phyloP scores from a whole-genome alignment of 2,797 vertebrate genomes.

The Spheniscus humboldti region DNA sequence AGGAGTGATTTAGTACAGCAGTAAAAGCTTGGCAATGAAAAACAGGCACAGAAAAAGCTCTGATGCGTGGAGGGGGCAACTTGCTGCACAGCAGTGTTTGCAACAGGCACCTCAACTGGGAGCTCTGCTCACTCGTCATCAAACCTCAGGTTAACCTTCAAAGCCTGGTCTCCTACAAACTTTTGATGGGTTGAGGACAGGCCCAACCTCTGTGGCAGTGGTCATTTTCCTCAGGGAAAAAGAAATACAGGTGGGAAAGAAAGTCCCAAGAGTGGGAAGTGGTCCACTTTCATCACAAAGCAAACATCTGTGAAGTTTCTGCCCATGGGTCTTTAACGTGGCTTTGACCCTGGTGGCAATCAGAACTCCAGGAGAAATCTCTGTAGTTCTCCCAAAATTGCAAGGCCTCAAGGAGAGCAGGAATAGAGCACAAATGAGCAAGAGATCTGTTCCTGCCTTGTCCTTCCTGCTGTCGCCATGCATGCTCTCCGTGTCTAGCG shows the following conservation, averaged over 20 bases:
- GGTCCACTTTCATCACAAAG: background rate
- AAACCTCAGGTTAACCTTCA: background rate
- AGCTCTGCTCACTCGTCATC: background rate
- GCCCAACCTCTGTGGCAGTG: background rate
- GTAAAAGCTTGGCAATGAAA: background rate
- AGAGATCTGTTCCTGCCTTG: background rate
- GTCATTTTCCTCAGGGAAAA: background rate
- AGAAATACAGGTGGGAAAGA: background rate
- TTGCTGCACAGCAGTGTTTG: background rate
- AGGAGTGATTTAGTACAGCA: background rate
- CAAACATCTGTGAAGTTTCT: background rate
- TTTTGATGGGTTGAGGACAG: background rate
- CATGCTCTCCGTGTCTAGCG: fast-evolving
- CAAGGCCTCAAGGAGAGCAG: background rate
- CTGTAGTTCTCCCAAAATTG: background rate
- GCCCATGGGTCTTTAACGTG: fast-evolving
- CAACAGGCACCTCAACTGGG: background rate
- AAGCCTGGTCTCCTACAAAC: background rate
- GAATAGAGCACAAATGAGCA: background rate
- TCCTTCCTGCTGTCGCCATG: background rate
- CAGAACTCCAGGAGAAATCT: background rate
- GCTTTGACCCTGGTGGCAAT: background rate
- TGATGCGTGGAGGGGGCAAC: background rate
- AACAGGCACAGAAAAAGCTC: background rate
- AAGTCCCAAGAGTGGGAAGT: background rate